Percentiles rank a stretch among this genome's conserved stretches.
These are phyloP conservation scores for Triplophysa bombifrons DNA, from an alignment of 2,797 vertebrate species.

Conservation along the genomic window DNA sequence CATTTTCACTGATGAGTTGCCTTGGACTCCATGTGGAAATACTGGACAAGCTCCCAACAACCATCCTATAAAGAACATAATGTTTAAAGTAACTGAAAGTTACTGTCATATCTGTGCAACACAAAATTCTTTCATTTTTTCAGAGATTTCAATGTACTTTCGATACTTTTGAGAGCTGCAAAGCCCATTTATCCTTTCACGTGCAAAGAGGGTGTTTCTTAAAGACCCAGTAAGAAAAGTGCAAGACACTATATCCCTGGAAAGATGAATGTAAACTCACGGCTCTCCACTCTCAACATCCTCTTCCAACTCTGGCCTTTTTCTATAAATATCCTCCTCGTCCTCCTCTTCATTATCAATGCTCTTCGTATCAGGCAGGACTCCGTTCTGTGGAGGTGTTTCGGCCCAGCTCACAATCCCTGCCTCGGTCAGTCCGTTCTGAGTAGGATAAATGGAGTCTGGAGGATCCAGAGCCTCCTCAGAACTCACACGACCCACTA, in stretches of 20 bases:
- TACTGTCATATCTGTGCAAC: no score
- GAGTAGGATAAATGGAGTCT: constrained; percentile 62
- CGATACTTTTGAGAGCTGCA: background rate
- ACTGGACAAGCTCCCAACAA: constrained; percentile 80
- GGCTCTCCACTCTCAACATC: constrained; percentile 66
- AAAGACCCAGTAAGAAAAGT: background rate
- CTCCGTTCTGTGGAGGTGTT: constrained; percentile 60
- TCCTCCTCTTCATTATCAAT: constrained; percentile 77
- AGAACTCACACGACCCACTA: constrained; percentile 74
- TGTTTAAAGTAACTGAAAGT: background rate
- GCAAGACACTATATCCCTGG: background rate
- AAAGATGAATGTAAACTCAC: constrained; percentile 67
- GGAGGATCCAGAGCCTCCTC: constrained; percentile 82
- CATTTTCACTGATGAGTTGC: constrained; percentile 80
- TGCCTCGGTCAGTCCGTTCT: constrained; percentile 69
- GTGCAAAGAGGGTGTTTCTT: background rate
- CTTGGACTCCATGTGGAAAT: constrained; percentile 88
- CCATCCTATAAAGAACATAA: constrained; percentile 68
- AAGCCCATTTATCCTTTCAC: background rate
- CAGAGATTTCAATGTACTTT: background rate
- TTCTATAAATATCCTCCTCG: constrained; percentile 74
- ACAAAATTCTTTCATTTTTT: background rate
- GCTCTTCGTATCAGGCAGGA: constrained; percentile 68
- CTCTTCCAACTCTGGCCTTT: constrained; percentile 62
- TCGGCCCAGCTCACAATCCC: constrained; percentile 72